These are phyloP conservation scores for Hyla sarda DNA, from an alignment of 2,113 vertebrate species.

Conservation along the genomic window DNA sequence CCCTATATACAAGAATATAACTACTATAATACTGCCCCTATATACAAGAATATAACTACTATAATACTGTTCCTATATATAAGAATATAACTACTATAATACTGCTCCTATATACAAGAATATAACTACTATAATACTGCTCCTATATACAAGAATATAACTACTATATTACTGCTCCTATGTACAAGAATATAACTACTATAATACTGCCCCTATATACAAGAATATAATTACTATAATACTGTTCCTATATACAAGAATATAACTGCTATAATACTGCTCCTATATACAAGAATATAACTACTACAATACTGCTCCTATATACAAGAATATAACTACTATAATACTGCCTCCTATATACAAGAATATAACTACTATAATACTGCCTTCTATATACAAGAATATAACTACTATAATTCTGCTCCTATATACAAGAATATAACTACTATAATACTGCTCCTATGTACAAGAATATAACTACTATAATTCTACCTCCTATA, in stretches of 20 bases:
- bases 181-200: too few relatives aligned
- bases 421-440: neutral
- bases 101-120: too few relatives aligned
- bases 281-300: neutral
- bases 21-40: slow-evolving; percentile 5
- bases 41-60: slow-evolving; percentile 2
- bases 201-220: neutral
- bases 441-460: neutral
- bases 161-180: too few relatives aligned
- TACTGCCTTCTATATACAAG: neutral
- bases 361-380: neutral
- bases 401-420: slow-evolving; percentile 1
- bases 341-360: neutral
- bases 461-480: neutral
- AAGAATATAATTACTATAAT: slow-evolving; percentile 1
- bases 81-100: too few relatives aligned
- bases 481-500: neutral
- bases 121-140: too few relatives aligned
- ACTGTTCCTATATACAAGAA: neutral
- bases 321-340: neutral
- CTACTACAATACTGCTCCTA: neutral
- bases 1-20: slow-evolving; percentile 1
- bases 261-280: neutral
- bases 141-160: too few relatives aligned
- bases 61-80: too few relatives aligned